A percentile compares a stretch with the other conserved stretches of the same genome.
Evolutionary conservation across 2,797 vertebrate species (phyloP).

Genomic region (Dipus sagitta): DNA sequence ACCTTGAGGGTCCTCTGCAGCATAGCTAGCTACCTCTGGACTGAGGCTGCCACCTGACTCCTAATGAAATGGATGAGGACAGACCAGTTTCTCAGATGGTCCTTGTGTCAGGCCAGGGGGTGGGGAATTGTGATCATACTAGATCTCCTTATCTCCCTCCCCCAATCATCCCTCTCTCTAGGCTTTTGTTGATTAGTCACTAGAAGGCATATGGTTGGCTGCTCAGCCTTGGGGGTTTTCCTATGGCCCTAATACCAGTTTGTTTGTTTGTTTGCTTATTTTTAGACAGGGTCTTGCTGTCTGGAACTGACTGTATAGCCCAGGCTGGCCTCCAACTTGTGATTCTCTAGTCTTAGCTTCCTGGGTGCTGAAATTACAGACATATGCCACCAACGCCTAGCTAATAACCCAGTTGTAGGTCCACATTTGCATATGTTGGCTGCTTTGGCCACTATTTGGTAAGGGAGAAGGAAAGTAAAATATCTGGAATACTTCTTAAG

Average conservation of each 20-base stretch:
- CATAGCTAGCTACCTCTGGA: background rate
- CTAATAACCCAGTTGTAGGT: background rate
- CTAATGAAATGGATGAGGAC: background rate
- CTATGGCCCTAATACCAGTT: background rate
- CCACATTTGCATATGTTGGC: background rate
- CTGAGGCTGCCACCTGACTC: background rate
- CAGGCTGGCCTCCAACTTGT: background rate
- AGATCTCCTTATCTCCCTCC: slow-evolving; percentile 28
- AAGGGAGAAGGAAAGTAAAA: slow-evolving; percentile 22
- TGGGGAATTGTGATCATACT: slow-evolving; percentile 45
- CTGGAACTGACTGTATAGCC: background rate
- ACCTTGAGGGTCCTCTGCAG: background rate
- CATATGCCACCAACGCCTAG: background rate
- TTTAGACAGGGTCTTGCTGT: background rate
- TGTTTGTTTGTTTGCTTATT: background rate
- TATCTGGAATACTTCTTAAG: background rate
- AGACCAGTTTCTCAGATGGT: background rate
- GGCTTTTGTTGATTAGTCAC: slow-evolving; percentile 5
- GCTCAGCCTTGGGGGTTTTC: background rate
- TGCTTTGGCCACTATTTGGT: slow-evolving; percentile 27
- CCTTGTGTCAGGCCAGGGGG: background rate
- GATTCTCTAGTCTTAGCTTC: background rate
- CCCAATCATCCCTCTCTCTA: background rate
- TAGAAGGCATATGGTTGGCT: background rate
- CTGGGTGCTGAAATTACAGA: background rate